Base-by-base conservation (phyloP, 2,797 vertebrate species). In the Peromyscus attwateri region DNA sequence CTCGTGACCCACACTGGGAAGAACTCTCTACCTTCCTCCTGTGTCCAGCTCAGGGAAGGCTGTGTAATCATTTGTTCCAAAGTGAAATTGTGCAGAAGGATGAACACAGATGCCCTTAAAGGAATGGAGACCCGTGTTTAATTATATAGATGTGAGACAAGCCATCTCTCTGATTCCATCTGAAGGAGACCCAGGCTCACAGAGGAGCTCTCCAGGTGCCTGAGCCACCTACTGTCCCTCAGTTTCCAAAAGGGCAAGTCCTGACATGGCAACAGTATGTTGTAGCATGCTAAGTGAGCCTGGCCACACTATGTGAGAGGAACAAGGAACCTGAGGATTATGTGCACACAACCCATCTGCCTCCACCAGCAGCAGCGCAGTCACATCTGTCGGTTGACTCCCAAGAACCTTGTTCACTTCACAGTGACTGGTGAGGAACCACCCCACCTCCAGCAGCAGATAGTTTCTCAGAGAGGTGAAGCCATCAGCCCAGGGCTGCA, bases 401-500 rank as follows among this genome's bases (percentile, higher is more conserved):
- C 87, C 55, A 27, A 76, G 37, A 23, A 8, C 52, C 40, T 13
- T 82, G n/a, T 7, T 11, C 52, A 14, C 12, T 55, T 55, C 29
- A 0, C 17, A 9, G 4, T 3, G 17, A 2, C 27, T 68, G 14
- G 11, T 29, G 34, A 88, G 25, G 62, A 43, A 31, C 1, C 0
- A 11, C 6, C 43, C 37, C 10, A 25, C 62, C 77, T 70, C 70
- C 57, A 40, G 62, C 6, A 57, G 62, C 11, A 52, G 17, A 71
- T 0, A 23, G 29, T 55, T 6, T 11, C 85, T 77, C 81, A n/a
- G 89, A 70, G 4, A 81, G 34, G 13, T 4, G 29, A 29, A 16
- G 57, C 8, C 4, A 14, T 73, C 46, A 34, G 66, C 37, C 25
- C 21, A 70, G 37, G 43, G 12, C 29, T 43, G 9, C 46, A 60